A percentile compares a stretch with the other conserved stretches of the same genome.
Conservation (phyloP, 2,113 vertebrate genomes). For the Ophthalmolycus amberensis region DNA sequence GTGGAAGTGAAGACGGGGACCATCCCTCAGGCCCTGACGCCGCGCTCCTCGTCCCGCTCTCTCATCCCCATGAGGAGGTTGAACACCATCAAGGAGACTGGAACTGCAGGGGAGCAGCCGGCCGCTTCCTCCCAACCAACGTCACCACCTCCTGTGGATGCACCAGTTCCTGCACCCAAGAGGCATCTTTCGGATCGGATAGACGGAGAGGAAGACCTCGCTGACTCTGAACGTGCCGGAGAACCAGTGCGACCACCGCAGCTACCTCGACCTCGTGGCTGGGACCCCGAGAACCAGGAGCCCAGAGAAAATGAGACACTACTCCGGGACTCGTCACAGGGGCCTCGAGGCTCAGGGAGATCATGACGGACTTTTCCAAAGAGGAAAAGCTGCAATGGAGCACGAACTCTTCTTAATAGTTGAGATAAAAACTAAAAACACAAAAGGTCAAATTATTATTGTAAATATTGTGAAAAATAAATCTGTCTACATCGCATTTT, state of each 20-base stretch:
- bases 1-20: neutral
- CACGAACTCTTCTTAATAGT: neutral
- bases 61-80: conserved; percentile 12
- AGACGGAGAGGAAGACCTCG: neutral
- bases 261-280: conserved; percentile 26
- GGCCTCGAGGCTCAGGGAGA: conserved; percentile 5
- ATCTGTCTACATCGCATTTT: no score
- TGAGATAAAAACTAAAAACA: neutral
- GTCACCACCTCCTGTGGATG: neutral
- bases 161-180: conserved; percentile 9
- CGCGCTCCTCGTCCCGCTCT: conserved; percentile 43
- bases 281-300: conserved; percentile 42
- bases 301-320: neutral
- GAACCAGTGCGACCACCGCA: conserved; percentile 3
- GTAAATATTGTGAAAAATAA: no score
- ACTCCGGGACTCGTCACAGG: conserved; percentile 17
- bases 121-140: fast-evolving
- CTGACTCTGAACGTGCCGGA: neutral
- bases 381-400: neutral
- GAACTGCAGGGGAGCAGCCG: neutral
- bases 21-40: neutral
- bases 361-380: neutral
- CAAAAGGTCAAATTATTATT: neutral
- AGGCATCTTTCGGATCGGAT: neutral
- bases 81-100: conserved; percentile 46